Percentiles rank a stretch among this genome's conserved stretches.
Conservation (phyloP, 1,140 invertebrate species). For the Teleogryllus occipitalis region DNA sequence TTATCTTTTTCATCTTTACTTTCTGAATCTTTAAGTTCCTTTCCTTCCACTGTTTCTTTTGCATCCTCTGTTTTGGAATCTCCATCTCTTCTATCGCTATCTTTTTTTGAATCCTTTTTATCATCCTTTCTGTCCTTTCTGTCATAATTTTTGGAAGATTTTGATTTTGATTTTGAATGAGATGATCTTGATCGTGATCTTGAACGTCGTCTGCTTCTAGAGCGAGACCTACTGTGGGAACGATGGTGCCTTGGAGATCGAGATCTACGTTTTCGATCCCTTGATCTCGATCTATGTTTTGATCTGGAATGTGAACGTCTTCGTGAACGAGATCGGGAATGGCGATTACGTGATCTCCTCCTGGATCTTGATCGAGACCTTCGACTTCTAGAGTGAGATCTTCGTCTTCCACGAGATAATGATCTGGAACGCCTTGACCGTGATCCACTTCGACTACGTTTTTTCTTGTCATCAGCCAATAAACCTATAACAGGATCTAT, state of each 20-base stretch:
- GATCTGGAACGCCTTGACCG: constrained; percentile 41
- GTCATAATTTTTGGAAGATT: constrained; percentile 37
- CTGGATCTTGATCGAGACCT: constrained; percentile 55
- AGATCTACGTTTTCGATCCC: constrained; percentile 36
- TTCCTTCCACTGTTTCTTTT: constrained; percentile 20
- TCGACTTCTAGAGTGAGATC: constrained; percentile 49
- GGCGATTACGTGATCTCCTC: constrained; percentile 35
- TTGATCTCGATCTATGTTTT: constrained; percentile 34
- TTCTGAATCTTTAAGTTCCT: constrained; percentile 22
- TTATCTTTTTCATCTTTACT: constrained; percentile 24
- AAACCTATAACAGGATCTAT: constrained; percentile 84
- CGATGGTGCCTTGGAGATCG: constrained; percentile 38
- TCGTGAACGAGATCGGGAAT: constrained; percentile 40
- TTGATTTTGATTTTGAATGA: constrained; percentile 37
- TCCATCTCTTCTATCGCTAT: constrained; percentile 22
- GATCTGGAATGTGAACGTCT: constrained; percentile 34
- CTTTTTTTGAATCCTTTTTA: constrained; percentile 25
- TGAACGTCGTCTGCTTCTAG: constrained; percentile 35
- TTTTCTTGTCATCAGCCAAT: constrained; percentile 71
- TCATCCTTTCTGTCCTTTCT: constrained; percentile 33
- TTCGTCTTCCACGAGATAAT: constrained; percentile 42
- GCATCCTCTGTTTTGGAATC: constrained; percentile 25
- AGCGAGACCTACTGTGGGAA: constrained; percentile 37
- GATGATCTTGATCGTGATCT: constrained; percentile 41
- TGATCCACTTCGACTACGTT: constrained; percentile 43